Conservation (phyloP, 2,797 vertebrate species). For the Limosa lapponica region DNA sequence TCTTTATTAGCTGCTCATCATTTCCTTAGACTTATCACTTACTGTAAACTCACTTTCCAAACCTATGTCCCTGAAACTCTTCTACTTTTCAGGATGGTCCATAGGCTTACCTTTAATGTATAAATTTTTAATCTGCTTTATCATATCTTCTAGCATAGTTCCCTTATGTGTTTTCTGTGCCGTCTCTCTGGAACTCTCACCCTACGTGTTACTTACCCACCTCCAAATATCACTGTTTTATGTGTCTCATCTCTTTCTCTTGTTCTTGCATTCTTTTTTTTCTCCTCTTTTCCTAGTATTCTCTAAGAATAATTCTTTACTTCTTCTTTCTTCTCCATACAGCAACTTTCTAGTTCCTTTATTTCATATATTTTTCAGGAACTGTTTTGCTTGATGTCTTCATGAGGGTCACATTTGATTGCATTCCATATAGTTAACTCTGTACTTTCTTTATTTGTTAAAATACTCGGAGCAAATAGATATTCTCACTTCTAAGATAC, state of each 20-base stretch:
- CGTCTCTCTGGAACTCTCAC: neutral
- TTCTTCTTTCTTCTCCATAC: neutral
- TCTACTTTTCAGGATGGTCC: neutral
- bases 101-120: neutral
- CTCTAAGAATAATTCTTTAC: neutral
- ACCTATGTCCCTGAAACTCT: neutral
- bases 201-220: neutral
- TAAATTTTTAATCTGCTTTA: neutral
- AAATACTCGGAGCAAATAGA: neutral
- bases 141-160: neutral
- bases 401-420: neutral
- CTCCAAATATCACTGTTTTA: neutral
- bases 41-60: conserved; percentile 8
- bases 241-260: neutral
- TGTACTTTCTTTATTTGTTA: neutral
- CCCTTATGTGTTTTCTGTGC: neutral
- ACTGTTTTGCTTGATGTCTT: neutral
- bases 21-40: neutral
- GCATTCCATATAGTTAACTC: neutral
- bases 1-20: neutral
- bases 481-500: neutral
- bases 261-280: neutral
- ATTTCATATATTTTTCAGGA: neutral
- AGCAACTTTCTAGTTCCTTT: neutral
- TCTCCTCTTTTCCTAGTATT: neutral